Evolutionary conservation across 2,888 invertebrate species (phyloP).

Genomic region (Sinhomidia bicolor): DNA sequence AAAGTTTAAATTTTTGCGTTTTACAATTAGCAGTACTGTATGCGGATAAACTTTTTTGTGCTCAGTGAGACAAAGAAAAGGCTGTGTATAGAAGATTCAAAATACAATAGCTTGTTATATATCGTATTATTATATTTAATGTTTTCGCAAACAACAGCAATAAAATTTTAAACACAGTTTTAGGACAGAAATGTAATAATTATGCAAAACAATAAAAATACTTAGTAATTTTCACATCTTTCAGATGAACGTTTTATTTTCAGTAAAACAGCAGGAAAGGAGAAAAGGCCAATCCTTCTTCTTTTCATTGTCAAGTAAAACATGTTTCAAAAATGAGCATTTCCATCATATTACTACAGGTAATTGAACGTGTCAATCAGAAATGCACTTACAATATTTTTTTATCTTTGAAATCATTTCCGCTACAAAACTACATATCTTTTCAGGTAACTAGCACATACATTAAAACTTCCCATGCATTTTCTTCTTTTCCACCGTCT

Average conservation of each 20-base stretch:
- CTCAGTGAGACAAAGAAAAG: too few species aligned
- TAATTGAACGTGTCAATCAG: not conserved
- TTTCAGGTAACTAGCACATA: slow-evolving; percentile 67
- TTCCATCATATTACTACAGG: not conserved
- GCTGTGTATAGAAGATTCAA: too few species aligned
- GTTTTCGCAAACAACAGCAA: too few species aligned
- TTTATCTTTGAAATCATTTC: not conserved
- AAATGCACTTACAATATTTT: not conserved
- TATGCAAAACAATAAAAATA: too few species aligned
- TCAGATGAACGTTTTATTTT: not conserved
- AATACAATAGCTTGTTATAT: too few species aligned
- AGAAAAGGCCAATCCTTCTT: not conserved
- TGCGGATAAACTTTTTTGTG: too few species aligned
- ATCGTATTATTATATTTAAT: too few species aligned
- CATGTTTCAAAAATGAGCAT: not conserved
- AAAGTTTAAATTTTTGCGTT: too few species aligned
- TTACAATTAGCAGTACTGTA: too few species aligned
- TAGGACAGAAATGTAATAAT: too few species aligned
- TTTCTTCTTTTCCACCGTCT: not conserved
- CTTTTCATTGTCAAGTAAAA: not conserved
- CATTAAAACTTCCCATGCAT: slow-evolving; percentile 44
- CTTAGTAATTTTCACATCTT: not conserved
- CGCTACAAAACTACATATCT: slow-evolving; percentile 15
- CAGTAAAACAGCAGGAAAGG: not conserved
- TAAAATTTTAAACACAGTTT: too few species aligned